Percentiles rank a stretch among this genome's conserved stretches.
Conservation (phyloP, 2,113 vertebrate genomes). For the Pachyramphus minor region DNA sequence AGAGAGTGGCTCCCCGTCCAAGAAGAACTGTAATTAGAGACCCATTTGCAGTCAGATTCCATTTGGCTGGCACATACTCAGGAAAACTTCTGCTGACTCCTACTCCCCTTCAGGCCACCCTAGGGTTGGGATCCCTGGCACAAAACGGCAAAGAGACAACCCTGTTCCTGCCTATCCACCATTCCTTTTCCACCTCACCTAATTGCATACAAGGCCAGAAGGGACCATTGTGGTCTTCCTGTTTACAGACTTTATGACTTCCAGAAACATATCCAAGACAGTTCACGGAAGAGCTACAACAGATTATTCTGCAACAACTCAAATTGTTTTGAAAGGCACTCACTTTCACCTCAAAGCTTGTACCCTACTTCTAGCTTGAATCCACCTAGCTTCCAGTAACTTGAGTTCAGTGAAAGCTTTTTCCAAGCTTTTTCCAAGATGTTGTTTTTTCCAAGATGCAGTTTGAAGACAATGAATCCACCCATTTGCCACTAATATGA, state of each 20-base stretch:
- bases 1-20: conserved; percentile 81
- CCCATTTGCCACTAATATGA: background rate
- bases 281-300: background rate
- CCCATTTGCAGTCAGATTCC: conserved; percentile 21
- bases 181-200: background rate
- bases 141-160: conserved; percentile 10
- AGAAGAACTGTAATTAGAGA: conserved; percentile 79
- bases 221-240: background rate
- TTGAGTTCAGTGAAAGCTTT: background rate
- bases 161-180: background rate
- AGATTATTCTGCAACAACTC: background rate
- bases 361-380: background rate
- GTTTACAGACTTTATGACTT: background rate
- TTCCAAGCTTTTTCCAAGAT: too few relatives aligned
- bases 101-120: background rate
- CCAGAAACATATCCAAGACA: background rate
- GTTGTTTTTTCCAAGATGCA: background rate
- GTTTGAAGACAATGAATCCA: background rate
- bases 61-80: conserved; percentile 4
- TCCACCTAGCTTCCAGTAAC: background rate
- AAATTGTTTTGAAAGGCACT: background rate
- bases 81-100: conserved; percentile 23
- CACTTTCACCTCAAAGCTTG: background rate
- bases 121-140: background rate
- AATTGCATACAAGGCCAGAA: background rate